phyloP scores from a whole-genome alignment of 2,888 invertebrate genomes.

The Synanthedon tipuliformis region DNA sequence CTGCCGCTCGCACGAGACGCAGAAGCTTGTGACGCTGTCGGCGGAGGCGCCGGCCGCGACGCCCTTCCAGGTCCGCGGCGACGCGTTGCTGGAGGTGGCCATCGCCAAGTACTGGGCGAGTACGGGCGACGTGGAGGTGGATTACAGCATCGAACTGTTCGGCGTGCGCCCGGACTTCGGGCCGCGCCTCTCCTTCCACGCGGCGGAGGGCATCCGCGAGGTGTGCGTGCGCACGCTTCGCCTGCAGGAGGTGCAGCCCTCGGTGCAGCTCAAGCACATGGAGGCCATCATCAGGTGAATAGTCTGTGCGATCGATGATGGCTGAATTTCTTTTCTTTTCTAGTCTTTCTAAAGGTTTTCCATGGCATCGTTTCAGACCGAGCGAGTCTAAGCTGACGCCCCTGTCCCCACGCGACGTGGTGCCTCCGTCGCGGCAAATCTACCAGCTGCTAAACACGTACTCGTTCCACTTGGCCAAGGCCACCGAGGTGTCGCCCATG shows the following conservation, averaged over 20 bases:
- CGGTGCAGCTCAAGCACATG: conserved; percentile 78
- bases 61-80: conserved; percentile 82
- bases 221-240: conserved; percentile 78
- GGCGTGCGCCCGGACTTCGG: conserved; percentile 80
- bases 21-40: conserved; percentile 79
- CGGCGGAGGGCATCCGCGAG: conserved; percentile 79
- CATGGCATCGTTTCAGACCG: conserved; percentile 69
- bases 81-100: conserved; percentile 86
- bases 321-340: background rate
- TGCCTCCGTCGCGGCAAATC: conserved; percentile 89
- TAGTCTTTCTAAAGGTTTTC: too few relatives aligned
- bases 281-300: conserved; percentile 76
- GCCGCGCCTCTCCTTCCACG: conserved; percentile 76
- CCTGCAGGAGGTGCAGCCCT: conserved; percentile 83
- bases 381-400: conserved; percentile 83
- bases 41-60: conserved; percentile 77
- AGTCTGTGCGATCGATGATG: background rate
- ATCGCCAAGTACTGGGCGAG: conserved; percentile 97
- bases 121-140: conserved; percentile 79
- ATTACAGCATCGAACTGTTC: conserved; percentile 84
- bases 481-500: conserved; percentile 81
- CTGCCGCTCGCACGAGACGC: conserved; percentile 82
- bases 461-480: conserved; percentile 83
- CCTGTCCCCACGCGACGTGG: conserved; percentile 83
- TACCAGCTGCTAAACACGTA: conserved; percentile 92